Conservation (phyloP, 35 echinoderm and acorn worm species). For the Lytechinus pictus region DNA sequence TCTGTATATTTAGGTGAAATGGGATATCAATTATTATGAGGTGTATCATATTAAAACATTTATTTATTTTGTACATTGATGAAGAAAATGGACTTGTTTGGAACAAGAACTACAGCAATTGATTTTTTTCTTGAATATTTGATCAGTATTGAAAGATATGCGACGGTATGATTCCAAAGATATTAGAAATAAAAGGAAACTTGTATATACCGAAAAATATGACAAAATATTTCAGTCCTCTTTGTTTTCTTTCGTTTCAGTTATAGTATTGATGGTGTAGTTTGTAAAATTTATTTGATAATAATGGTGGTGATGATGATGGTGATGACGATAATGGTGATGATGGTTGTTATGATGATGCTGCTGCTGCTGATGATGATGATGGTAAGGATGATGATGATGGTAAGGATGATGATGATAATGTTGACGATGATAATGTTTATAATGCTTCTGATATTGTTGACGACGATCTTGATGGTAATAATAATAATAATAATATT, state of each 20-base stretch:
- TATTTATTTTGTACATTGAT: slow-evolving; percentile 54
- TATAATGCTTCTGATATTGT: neutral
- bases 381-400: neutral
- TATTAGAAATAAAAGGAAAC: slow-evolving; percentile 26
- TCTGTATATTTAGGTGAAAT: slow-evolving; percentile 38
- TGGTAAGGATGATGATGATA: neutral
- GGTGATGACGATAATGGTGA: neutral
- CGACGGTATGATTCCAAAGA: slow-evolving; percentile 44
- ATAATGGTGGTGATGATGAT: neutral
- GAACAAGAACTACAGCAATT: slow-evolving; percentile 56
- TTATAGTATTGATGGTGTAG: too few species aligned
- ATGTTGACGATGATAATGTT: too few species aligned
- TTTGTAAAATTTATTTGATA: neutral
- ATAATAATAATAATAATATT: too few species aligned
- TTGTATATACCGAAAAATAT: slow-evolving; percentile 23
- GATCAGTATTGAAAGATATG: slow-evolving; percentile 40
- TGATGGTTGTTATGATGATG: neutral
- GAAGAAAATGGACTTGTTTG: slow-evolving; percentile 21
- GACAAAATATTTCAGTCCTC: neutral
- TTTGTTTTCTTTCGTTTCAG: neutral
- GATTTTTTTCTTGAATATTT: slow-evolving; percentile 18
- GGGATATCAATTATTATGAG: slow-evolving; percentile 30
- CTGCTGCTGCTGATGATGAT: neutral
- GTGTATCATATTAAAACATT: slow-evolving; percentile 37
- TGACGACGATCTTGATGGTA: neutral